phyloP scores from a whole-genome alignment of 2,888 invertebrate species.

The Liodrosophila aerea region DNA sequence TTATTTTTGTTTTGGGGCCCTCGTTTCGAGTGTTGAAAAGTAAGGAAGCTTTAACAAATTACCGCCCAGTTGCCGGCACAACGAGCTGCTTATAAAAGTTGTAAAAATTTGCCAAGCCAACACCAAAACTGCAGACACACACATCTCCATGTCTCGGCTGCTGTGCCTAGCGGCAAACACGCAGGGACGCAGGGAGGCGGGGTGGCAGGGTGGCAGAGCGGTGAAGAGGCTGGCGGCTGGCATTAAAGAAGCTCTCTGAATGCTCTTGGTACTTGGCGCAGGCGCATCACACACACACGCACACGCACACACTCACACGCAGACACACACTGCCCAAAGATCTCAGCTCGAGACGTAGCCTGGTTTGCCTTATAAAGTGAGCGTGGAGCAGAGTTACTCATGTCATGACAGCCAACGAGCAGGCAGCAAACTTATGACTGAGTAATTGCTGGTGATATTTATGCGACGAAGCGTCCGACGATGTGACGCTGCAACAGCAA shows the following conservation, averaged over 20 bases:
- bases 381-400: conserved; percentile 72
- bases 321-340: background rate
- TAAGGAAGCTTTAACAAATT: conserved; percentile 82
- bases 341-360: background rate
- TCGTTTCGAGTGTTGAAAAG: conserved; percentile 79
- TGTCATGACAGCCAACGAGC: conserved; percentile 76
- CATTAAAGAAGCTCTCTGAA: conserved; percentile 62
- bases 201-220: background rate
- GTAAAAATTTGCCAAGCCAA: conserved; percentile 72
- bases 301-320: background rate
- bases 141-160: conserved; percentile 49
- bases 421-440: conserved; percentile 81
- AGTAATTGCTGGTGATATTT: conserved; percentile 82
- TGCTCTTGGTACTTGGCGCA: conserved; percentile 55
- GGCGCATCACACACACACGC: conserved; percentile 36
- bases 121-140: conserved; percentile 44
- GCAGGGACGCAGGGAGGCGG: background rate
- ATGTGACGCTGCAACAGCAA: conserved; percentile 42
- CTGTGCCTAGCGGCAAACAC: conserved; percentile 61
- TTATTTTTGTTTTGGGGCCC: conserved; percentile 3
- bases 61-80: conserved; percentile 76
- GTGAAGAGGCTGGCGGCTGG: conserved; percentile 40
- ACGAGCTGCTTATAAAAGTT: conserved; percentile 64
- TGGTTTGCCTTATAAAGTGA: conserved; percentile 67
- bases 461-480: conserved; percentile 81